phyloP scores from a whole-genome alignment of 2,888 invertebrate species.

The Pilophorus perplexus region DNA sequence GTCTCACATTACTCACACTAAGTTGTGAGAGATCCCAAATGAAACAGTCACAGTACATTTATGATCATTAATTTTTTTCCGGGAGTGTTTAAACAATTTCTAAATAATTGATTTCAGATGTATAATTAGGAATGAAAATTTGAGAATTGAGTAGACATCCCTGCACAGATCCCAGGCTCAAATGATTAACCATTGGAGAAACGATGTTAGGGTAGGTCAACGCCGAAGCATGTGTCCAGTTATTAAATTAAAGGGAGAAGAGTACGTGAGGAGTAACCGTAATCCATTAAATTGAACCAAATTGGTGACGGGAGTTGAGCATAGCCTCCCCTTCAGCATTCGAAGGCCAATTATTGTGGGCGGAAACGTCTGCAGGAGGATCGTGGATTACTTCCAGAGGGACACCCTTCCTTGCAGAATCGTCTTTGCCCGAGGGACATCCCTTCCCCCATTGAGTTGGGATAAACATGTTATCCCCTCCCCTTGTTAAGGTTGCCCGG shows the following conservation, averaged over 20 bases:
- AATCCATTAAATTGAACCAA: conserved; percentile 39
- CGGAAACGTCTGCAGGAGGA: conserved; percentile 11
- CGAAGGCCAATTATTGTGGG: conserved; percentile 26
- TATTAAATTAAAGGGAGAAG: conserved; percentile 24
- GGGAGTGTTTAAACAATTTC: no score
- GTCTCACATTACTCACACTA: no score
- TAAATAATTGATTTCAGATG: no score
- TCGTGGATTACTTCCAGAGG: conserved; percentile 36
- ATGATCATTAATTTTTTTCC: no score
- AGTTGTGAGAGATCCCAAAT: no score
- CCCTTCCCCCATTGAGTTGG: not conserved
- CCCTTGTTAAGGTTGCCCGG: conserved; percentile 21
- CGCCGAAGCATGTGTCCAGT: conserved; percentile 19
- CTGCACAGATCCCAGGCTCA: no score
- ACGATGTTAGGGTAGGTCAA: conserved; percentile 9
- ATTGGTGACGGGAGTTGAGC: conserved; percentile 12
- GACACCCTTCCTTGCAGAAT: not conserved
- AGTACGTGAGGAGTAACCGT: conserved; percentile 33
- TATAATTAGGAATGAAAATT: no score
- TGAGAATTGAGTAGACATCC: no score
- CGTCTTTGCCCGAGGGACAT: not conserved
- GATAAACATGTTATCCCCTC: conserved; percentile 40
- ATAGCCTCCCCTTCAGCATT: not conserved
- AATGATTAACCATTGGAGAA: conserved; percentile 7
- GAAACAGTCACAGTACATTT: no score